Percentiles rank a stretch among this genome's conserved stretches.
Conservation (phyloP, 2,797 vertebrate species). For the Enteromius argenteus region DNA sequence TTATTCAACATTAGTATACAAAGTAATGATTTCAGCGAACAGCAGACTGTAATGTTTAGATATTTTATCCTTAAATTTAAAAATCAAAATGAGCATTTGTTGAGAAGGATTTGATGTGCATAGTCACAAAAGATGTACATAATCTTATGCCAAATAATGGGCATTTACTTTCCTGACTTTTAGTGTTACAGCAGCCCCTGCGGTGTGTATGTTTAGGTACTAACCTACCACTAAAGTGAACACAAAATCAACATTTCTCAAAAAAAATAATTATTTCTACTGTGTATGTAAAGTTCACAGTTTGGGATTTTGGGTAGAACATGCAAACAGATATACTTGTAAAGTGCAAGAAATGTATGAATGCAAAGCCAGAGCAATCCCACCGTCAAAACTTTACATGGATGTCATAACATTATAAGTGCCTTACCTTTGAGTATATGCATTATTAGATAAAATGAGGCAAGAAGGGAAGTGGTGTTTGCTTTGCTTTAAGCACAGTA, state of each 20-base stretch:
- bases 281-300: constrained; percentile 13
- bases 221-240: constrained; percentile 5
- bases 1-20: constrained; percentile 9
- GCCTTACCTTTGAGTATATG: constrained; percentile 53
- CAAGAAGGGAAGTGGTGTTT: constrained; percentile 55
- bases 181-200: not conserved
- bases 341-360: constrained; percentile 21
- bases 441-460: constrained; percentile 34
- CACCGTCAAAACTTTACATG: constrained; percentile 66
- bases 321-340: constrained; percentile 11
- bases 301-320: constrained; percentile 10
- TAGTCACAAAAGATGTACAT: constrained; percentile 29
- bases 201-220: constrained; percentile 6
- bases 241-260: not conserved
- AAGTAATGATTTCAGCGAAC: constrained; percentile 18
- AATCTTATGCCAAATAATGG: constrained; percentile 27
- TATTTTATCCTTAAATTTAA: not conserved
- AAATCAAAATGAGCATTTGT: constrained; percentile 11
- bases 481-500: constrained; percentile 58
- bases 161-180: not conserved
- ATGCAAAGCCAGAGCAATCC: constrained; percentile 57
- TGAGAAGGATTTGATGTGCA: not conserved
- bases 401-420: constrained; percentile 65
- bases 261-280: not conserved
- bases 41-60: not conserved